phyloP scores from a whole-genome alignment of 2,113 vertebrate genomes.

The Seriola rivoliana region DNA sequence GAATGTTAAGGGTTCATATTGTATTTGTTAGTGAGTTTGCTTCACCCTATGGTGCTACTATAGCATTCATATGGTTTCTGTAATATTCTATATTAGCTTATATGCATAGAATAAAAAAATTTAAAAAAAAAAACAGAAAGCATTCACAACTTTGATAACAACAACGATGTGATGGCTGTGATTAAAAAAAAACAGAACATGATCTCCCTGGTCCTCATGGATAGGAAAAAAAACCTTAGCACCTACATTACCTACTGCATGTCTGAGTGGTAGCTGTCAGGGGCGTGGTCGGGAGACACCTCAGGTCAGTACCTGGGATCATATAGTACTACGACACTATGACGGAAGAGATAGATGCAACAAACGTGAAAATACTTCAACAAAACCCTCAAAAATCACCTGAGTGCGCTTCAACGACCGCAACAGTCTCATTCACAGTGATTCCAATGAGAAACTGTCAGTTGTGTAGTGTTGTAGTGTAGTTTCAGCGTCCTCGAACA shows the following conservation, averaged over 20 bases:
- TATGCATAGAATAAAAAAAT: too few species aligned
- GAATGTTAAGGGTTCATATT: not conserved
- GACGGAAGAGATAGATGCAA: not conserved
- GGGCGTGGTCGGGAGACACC: conserved; percentile 33
- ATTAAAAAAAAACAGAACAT: too few species aligned
- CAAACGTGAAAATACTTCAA: not conserved
- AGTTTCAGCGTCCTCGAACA: not conserved
- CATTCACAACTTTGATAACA: not conserved
- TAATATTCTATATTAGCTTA: not conserved
- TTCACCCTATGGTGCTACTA: not conserved
- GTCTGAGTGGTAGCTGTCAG: not conserved
- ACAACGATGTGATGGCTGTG: not conserved
- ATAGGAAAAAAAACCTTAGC: not conserved
- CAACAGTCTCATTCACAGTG: not conserved
- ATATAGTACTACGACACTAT: not conserved
- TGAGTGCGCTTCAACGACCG: not conserved
- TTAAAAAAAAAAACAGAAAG: not conserved
- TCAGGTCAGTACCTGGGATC: conserved; percentile 22
- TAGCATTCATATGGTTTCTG: not conserved
- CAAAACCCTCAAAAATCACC: not conserved
- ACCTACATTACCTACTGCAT: too few species aligned
- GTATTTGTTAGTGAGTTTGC: not conserved
- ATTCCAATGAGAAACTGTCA: not conserved
- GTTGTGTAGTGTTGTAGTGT: not conserved
- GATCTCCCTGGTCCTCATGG: not conserved